phyloP scores from a whole-genome alignment of 2,797 vertebrate genomes.

The Etheostoma nigrum region DNA sequence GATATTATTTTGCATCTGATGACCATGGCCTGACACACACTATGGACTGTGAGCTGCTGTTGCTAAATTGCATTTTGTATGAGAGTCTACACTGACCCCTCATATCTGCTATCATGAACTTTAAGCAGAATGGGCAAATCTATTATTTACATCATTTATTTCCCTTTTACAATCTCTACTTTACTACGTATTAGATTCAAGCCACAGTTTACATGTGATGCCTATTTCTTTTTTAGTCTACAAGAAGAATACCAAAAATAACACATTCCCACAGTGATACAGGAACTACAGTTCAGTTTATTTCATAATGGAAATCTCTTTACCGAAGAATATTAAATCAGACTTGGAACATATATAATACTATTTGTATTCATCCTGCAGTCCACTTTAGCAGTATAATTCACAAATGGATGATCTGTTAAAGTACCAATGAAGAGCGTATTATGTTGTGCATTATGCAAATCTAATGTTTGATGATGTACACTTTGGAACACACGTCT shows the following conservation, averaged over 20 bases:
- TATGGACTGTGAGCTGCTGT: neutral
- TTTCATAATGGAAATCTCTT: constrained; percentile 50
- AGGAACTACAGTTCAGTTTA: constrained; percentile 17
- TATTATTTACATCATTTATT: constrained; percentile 17
- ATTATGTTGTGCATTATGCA: constrained; percentile 33
- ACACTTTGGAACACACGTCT: constrained; percentile 10
- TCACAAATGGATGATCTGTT: constrained; percentile 24
- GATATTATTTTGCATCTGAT: constrained; percentile 16
- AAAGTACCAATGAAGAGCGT: constrained; percentile 34
- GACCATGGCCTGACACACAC: constrained; percentile 3
- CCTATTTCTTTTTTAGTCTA: constrained; percentile 26
- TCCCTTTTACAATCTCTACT: neutral
- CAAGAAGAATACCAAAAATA: constrained; percentile 27
- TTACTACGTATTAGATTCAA: constrained; percentile 3
- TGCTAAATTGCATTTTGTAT: constrained; percentile 8
- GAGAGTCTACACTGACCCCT: neutral
- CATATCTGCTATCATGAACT: neutral
- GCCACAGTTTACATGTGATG: neutral
- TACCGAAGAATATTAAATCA: constrained; percentile 56
- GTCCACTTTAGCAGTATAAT: constrained; percentile 12
- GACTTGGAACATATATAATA: neutral
- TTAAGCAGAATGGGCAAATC: constrained; percentile 10
- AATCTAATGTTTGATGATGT: constrained; percentile 24
- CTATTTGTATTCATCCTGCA: constrained; percentile 16
- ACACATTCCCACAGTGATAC: constrained; percentile 4